Conservation (phyloP, 1,140 invertebrate species). For the Protaetia brevitarsis region DNA sequence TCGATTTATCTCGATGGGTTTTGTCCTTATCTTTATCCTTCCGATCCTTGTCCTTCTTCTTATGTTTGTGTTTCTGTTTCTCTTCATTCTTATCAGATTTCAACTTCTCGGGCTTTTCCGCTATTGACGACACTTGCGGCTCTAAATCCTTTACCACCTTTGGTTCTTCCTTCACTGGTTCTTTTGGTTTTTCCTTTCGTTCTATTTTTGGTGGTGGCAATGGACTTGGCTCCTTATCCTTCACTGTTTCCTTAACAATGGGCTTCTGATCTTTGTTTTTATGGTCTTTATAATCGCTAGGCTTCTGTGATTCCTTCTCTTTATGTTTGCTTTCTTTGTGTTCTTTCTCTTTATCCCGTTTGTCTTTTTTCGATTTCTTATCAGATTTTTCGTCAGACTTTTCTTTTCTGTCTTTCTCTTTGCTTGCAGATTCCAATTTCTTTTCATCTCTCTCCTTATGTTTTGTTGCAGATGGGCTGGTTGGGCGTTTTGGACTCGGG, state of each 20-base stretch:
- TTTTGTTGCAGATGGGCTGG: slow-evolving; percentile 55
- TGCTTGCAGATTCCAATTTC: slow-evolving; percentile 50
- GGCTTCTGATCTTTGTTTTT: slow-evolving; percentile 41
- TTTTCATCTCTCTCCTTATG: slow-evolving; percentile 51
- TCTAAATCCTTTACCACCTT: slow-evolving; percentile 24
- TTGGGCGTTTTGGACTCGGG: slow-evolving; percentile 55
- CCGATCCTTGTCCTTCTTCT: slow-evolving; percentile 40
- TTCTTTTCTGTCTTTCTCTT: slow-evolving; percentile 38
- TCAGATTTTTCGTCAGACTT: slow-evolving; percentile 24
- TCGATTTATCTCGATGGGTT: slow-evolving; percentile 21
- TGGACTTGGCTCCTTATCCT: slow-evolving; percentile 23
- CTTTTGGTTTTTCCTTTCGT: slow-evolving; percentile 33
- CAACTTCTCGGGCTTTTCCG: slow-evolving; percentile 2
- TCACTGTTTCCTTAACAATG: slow-evolving; percentile 29
- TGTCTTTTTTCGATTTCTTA: slow-evolving; percentile 47
- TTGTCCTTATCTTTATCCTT: slow-evolving; percentile 36
- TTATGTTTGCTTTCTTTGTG: slow-evolving; percentile 31
- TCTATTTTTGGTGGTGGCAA: slow-evolving; percentile 21
- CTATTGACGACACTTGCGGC: not conserved
- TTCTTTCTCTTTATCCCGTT: slow-evolving; percentile 44
- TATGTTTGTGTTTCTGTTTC: slow-evolving; percentile 42
- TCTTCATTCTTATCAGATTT: slow-evolving; percentile 31
- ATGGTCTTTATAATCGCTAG: slow-evolving; percentile 34
- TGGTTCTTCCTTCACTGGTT: slow-evolving; percentile 38
- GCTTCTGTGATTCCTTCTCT: slow-evolving; percentile 29